phyloP scores from a whole-genome alignment of 2,888 invertebrate genomes.

The Strigamia crassipes region DNA sequence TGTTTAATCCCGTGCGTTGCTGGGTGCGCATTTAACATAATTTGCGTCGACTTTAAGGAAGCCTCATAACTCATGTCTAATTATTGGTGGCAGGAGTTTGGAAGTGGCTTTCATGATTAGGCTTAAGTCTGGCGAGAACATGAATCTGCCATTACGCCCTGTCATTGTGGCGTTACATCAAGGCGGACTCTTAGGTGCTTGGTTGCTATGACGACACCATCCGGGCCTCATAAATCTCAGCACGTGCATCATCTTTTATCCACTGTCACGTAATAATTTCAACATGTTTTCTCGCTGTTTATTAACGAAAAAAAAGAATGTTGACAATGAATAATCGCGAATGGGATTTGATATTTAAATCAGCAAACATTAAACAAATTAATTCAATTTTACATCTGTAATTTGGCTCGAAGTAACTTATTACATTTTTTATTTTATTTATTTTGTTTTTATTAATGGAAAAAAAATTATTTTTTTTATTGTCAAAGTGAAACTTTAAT shows the following conservation, averaged over 20 bases:
- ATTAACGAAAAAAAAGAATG: not conserved
- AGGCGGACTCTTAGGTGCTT: slow-evolving; percentile 22
- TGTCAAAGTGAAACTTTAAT: not conserved
- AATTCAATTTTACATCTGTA: not conserved
- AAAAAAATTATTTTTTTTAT: not conserved
- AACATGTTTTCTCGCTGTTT: slow-evolving; percentile 22
- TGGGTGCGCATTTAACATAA: slow-evolving; percentile 24
- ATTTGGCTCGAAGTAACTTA: not conserved
- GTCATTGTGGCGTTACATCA: slow-evolving; percentile 40
- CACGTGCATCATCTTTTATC: slow-evolving; percentile 40
- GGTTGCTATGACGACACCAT: slow-evolving; percentile 36
- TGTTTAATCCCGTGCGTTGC: slow-evolving; percentile 19
- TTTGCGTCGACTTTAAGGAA: slow-evolving; percentile 16
- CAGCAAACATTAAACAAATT: not conserved
- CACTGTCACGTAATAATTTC: slow-evolving; percentile 42
- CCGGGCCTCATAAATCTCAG: slow-evolving; percentile 31
- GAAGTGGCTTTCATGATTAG: slow-evolving; percentile 37
- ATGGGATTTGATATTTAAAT: slow-evolving; percentile 10
- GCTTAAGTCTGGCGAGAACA: slow-evolving; percentile 42
- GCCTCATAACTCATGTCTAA: slow-evolving; percentile 40
- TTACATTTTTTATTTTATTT: not conserved
- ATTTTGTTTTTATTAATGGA: not conserved
- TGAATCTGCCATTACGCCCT: slow-evolving; percentile 42
- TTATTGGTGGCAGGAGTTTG: slow-evolving; percentile 42
- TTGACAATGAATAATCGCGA: not conserved